Evolutionary conservation across 2,113 vertebrate genomes (phyloP), one percentile per base, ranked within the genome.

Genomic region (Eptesicus fuscus): DNA sequence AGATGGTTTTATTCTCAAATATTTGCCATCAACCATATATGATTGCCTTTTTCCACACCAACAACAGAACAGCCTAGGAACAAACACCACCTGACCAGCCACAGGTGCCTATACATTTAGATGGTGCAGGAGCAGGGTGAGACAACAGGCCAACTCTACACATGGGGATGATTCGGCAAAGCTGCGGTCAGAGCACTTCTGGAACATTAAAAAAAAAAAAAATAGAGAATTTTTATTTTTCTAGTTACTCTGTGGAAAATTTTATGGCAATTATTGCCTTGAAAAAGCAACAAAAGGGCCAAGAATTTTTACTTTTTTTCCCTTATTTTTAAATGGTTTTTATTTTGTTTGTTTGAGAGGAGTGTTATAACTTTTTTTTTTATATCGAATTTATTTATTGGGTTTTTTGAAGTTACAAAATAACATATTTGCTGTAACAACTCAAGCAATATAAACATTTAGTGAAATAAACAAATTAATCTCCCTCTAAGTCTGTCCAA

Each of bases 271-370:
- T 65, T 86, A 86, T 85, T 94, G 28, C 59, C 51, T 92, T 85
- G 44, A 65, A 77, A 85, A 90, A 61, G 5, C 35, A 89, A 53
- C 7, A 35, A 65, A 85, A 37, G 59, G 20, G 47, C 69, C 13
- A 40, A 76, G 25, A 82, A 56, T 82, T 85, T 76, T 56, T 40
- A 6, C 14, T 65, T 88, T 78, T 25, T 14, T 9, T 22, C 5
- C 9, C 16, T 69, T 63, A 18, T 95, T 88, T 88, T 78, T 61
- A 83, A 82, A 51, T 88, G 35, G 17, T 94, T 90, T 83, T 94
- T 37, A 47, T 61, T 91, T 73, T 74, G 0, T 92, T 92, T 90
- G 30, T 79, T 95, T 79, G 47, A 22, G 25, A 32, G 18, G 23
- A n/a, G 4, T 69, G 9, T 88, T 79, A 0, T 51, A 63, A 89